phyloP scores from a whole-genome alignment of 2,888 invertebrate genomes.

The Drosophila ustulata region DNA sequence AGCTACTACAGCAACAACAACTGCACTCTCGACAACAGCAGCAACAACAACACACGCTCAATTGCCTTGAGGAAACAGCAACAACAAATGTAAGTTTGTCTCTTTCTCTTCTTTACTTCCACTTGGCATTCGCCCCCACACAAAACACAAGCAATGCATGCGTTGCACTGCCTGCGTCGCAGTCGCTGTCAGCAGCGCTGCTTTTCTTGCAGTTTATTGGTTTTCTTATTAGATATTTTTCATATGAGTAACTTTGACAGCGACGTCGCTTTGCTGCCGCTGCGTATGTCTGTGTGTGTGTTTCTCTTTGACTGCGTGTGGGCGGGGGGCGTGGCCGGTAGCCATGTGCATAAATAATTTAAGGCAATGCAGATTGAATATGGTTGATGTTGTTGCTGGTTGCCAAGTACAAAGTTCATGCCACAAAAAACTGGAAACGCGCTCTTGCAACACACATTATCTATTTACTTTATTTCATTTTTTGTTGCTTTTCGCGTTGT shows the following conservation, averaged over 20 bases:
- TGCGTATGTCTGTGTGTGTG: slow-evolving; percentile 28
- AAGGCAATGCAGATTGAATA: slow-evolving; percentile 36
- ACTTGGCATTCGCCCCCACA: slow-evolving; percentile 74
- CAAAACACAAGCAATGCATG: slow-evolving; percentile 31
- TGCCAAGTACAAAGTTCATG: slow-evolving; percentile 48
- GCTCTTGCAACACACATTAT: slow-evolving; percentile 14
- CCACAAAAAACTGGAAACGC: slow-evolving; percentile 24
- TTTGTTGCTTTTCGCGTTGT: not conserved
- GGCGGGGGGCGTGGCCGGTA: slow-evolving; percentile 50
- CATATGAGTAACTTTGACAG: slow-evolving; percentile 57
- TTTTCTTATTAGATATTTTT: slow-evolving; percentile 72
- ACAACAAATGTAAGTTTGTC: slow-evolving; percentile 75
- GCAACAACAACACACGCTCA: slow-evolving; percentile 61
- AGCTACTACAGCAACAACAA: slow-evolving; percentile 57
- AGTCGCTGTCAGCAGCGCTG: slow-evolving; percentile 22
- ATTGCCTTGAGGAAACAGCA: slow-evolving; percentile 68
- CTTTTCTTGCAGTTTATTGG: slow-evolving; percentile 62
- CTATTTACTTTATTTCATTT: slow-evolving; percentile 1
- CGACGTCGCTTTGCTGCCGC: slow-evolving; percentile 22
- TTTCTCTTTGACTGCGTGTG: slow-evolving; percentile 32
- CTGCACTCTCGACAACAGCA: slow-evolving; percentile 45
- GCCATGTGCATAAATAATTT: slow-evolving; percentile 61
- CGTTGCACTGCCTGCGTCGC: slow-evolving; percentile 47
- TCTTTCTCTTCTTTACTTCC: slow-evolving; percentile 60
- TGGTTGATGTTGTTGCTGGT: slow-evolving; percentile 22